A percentile compares a stretch with the other conserved stretches of the same genome.
Conservation (phyloP, 2,888 invertebrate genomes). For the Eurois occulta region DNA sequence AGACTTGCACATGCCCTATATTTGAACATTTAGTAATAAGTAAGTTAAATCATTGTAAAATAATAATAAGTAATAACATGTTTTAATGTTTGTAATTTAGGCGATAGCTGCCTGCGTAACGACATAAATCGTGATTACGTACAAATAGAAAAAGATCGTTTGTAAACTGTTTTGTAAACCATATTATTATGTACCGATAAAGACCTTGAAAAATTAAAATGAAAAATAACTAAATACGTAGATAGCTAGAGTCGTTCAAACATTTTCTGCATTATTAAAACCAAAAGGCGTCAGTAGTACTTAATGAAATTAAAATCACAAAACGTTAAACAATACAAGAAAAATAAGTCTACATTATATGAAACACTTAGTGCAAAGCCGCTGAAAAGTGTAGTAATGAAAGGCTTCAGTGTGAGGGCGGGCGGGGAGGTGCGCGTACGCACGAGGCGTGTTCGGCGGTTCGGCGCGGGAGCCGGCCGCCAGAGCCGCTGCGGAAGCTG, state of each 20-base stretch:
- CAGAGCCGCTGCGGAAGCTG: slow-evolving; percentile 88
- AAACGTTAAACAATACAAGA: background rate
- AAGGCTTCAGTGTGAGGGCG: slow-evolving; percentile 82
- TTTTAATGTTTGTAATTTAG: too few relatives aligned
- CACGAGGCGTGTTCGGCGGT: slow-evolving; percentile 82
- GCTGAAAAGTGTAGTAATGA: slow-evolving; percentile 76
- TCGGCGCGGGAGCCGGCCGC: slow-evolving; percentile 70
- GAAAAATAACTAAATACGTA: slow-evolving; percentile 12
- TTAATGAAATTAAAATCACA: background rate
- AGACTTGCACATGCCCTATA: too few relatives aligned
- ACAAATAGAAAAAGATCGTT: too few relatives aligned
- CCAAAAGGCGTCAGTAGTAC: background rate
- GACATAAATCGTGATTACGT: too few relatives aligned
- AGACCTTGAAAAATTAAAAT: too few relatives aligned
- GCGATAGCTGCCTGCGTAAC: too few relatives aligned
- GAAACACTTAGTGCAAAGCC: slow-evolving; percentile 30
- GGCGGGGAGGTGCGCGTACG: slow-evolving; percentile 85
- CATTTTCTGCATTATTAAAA: slow-evolving; percentile 1
- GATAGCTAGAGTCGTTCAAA: background rate
- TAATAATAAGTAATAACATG: too few relatives aligned
- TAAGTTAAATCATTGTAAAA: too few relatives aligned
- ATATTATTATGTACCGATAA: too few relatives aligned
- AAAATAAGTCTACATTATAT: background rate
- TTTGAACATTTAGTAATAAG: too few relatives aligned
- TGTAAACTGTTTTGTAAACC: too few relatives aligned